Evolutionary conservation across 2,888 invertebrate species (phyloP).

Genomic region (Drosophila anomelani): DNA sequence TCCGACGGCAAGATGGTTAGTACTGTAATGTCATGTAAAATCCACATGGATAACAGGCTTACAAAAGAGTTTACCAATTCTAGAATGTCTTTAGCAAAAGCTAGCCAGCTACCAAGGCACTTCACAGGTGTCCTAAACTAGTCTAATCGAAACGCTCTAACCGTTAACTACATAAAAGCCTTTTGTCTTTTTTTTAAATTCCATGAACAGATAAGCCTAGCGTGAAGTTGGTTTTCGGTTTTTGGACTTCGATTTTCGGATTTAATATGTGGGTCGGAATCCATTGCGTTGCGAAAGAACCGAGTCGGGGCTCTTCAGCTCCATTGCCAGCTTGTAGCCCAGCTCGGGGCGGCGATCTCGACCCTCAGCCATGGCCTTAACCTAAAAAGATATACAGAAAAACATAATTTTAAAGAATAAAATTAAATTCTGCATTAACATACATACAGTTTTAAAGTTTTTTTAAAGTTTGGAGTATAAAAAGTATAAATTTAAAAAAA

Average conservation of each 20-base stretch:
- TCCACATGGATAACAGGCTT: constrained; percentile 45
- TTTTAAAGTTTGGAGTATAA: too few relatives aligned
- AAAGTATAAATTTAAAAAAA: too few relatives aligned
- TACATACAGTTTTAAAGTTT: too few relatives aligned
- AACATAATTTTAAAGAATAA: too few relatives aligned
- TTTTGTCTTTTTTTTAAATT: constrained; percentile 18
- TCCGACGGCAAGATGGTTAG: constrained; percentile 27
- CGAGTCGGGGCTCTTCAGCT: constrained; percentile 88
- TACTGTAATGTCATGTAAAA: constrained; percentile 30
- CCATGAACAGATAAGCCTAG: constrained; percentile 31
- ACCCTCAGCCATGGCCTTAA: constrained; percentile 94
- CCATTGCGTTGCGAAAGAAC: constrained; percentile 83
- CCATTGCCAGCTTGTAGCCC: constrained; percentile 94
- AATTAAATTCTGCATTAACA: too few relatives aligned
- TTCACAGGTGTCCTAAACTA: constrained; percentile 46
- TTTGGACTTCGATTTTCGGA: constrained; percentile 7
- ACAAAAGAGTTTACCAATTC: constrained; percentile 40
- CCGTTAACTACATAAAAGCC: constrained; percentile 37
- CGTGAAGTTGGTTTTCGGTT: constrained; percentile 34
- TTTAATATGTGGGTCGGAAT: constrained; percentile 69
- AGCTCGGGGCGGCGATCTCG: constrained; percentile 94
- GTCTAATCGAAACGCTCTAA: constrained; percentile 35
- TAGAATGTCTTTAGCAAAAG: constrained; percentile 62
- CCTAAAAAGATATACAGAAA: constrained; percentile 85
- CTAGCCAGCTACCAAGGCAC: constrained; percentile 58